These are phyloP conservation scores for Scomber japonicus DNA, from an alignment of 2,113 vertebrate genomes.

Conservation along the genomic window DNA sequence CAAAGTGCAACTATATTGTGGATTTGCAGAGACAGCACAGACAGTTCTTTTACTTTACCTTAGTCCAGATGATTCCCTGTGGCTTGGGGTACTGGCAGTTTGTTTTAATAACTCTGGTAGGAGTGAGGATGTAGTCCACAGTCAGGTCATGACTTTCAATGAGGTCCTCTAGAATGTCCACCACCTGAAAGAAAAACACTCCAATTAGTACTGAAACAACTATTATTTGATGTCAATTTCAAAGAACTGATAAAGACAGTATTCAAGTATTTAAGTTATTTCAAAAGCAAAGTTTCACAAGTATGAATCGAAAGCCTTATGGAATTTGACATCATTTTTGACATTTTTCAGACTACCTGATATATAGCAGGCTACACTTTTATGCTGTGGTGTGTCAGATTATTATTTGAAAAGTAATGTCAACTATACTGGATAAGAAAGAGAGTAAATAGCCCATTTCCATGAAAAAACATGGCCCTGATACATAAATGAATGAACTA, in stretches of 20 bases:
- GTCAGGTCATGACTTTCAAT: slow-evolving; percentile 92
- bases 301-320: too few relatives aligned
- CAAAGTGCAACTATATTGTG: neutral
- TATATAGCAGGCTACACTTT: too few relatives aligned
- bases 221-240: neutral
- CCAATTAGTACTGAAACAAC: neutral
- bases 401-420: neutral
- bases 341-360: too few relatives aligned
- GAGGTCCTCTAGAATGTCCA: slow-evolving; percentile 91
- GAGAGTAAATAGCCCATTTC: neutral
- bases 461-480: neutral
- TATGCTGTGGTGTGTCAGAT: neutral
- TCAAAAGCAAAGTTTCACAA: too few relatives aligned
- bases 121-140: slow-evolving; percentile 96
- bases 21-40: neutral
- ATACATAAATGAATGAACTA: slow-evolving; percentile 27
- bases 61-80: slow-evolving; percentile 91
- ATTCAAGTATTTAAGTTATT: too few relatives aligned
- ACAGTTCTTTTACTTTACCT: slow-evolving; percentile 82
- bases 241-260: too few relatives aligned
- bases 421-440: neutral
- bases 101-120: slow-evolving; percentile 90
- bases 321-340: too few relatives aligned
- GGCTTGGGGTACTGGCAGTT: slow-evolving; percentile 88
- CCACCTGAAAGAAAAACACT: slow-evolving; percentile 81